phyloP scores from a whole-genome alignment of 64 coral and sea anemone species.

The Orbicella faveolata region DNA sequence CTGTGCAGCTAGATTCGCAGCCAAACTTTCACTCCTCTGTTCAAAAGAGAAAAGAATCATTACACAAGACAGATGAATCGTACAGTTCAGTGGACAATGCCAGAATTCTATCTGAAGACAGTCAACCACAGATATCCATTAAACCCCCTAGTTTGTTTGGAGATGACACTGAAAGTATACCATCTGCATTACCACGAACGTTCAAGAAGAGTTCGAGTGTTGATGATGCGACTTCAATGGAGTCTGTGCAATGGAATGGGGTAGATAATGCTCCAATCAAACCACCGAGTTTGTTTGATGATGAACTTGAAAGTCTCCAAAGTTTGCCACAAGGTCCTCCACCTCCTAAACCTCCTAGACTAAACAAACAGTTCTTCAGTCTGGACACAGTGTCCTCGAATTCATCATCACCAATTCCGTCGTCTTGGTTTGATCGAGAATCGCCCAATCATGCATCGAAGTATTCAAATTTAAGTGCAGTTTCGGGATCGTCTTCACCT shows the following conservation, averaged over 20 bases:
- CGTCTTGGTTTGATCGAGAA: neutral
- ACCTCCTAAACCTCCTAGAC: conserved; percentile 35
- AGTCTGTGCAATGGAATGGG: neutral
- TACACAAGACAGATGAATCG: neutral
- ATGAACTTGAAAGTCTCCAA: conserved; percentile 53
- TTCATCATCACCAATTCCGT: neutral
- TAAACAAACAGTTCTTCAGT: neutral
- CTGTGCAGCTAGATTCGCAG: neutral
- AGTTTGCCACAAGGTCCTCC: conserved; percentile 32
- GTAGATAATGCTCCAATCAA: conserved; percentile 11
- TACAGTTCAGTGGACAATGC: neutral
- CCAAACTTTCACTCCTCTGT: neutral
- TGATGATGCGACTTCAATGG: conserved; percentile 14
- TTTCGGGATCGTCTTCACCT: neutral
- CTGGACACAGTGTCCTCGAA: conserved; percentile 1
- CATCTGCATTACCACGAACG: conserved; percentile 36
- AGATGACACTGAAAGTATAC: conserved; percentile 80
- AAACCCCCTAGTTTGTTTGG: conserved; percentile 85
- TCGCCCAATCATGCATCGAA: neutral
- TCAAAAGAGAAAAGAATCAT: neutral
- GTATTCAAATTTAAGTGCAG: neutral
- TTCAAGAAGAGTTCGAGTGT: neutral
- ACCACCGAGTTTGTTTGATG: conserved; percentile 56
- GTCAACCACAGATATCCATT: conserved; percentile 1
- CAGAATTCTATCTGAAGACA: neutral